A percentile compares a stretch with the other conserved stretches of the same genome.
Conservation (phyloP, 2,888 invertebrate species). For the Morpho deidamia region DNA sequence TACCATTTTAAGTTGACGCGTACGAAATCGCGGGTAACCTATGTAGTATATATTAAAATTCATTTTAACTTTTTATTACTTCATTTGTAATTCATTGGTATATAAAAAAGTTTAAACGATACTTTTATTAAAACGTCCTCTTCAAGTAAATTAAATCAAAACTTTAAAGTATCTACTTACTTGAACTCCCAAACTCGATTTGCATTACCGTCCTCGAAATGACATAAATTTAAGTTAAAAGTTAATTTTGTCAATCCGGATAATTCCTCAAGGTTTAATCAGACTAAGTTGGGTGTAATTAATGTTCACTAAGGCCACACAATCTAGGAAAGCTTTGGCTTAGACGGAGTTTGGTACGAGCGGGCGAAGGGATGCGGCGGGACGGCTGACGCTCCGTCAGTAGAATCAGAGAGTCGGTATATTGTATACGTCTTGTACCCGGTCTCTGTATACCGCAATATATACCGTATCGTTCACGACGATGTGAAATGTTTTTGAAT, state of each 20-base stretch:
- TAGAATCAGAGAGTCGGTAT: conserved; percentile 52
- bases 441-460: conserved; percentile 27
- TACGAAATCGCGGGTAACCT: too few relatives aligned
- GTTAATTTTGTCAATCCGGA: conserved; percentile 78
- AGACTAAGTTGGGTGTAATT: conserved; percentile 77
- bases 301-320: conserved; percentile 77
- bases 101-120: conserved; percentile 1
- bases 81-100: background rate
- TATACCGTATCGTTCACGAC: conserved; percentile 39
- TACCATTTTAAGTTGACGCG: too few relatives aligned
- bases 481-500: conserved; percentile 5
- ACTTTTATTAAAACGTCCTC: conserved; percentile 8
- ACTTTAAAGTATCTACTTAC: conserved; percentile 18
- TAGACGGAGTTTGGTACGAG: conserved; percentile 54
- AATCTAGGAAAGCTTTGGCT: conserved; percentile 73
- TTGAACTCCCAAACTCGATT: conserved; percentile 22
- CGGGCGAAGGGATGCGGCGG: conserved; percentile 29
- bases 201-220: conserved; percentile 36
- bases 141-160: conserved; percentile 19
- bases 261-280: conserved; percentile 78
- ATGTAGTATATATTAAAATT: too few relatives aligned
- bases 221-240: conserved; percentile 75
- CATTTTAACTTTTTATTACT: too few relatives aligned
- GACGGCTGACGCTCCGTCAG: conserved; percentile 41
- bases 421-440: conserved; percentile 46